Evolutionary conservation across 2,888 invertebrate species (phyloP).

Genomic region (Xylocampa areola): DNA sequence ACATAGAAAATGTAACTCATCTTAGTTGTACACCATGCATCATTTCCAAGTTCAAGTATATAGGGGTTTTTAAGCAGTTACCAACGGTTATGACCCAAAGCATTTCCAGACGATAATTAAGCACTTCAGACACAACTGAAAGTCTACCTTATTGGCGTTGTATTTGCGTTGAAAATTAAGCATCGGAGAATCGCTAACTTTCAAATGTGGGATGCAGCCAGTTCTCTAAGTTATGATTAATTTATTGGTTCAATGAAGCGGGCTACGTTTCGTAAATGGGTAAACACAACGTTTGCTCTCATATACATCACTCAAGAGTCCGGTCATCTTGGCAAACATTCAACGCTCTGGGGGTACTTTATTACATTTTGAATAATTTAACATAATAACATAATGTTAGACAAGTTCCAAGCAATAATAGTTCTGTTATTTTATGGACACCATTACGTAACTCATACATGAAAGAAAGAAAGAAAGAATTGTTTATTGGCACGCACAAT

Average conservation of each 20-base stretch:
- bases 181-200: slow-evolving; percentile 43
- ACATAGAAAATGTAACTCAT: slow-evolving; percentile 4
- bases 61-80: slow-evolving; percentile 55
- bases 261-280: slow-evolving; percentile 41
- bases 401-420: neutral
- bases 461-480: too few relatives aligned
- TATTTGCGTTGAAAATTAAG: slow-evolving; percentile 34
- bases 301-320: slow-evolving; percentile 25
- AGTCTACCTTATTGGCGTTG: neutral
- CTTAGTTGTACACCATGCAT: slow-evolving; percentile 40
- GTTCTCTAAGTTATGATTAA: slow-evolving; percentile 68
- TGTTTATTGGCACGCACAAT: too few relatives aligned
- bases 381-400: slow-evolving; percentile 6
- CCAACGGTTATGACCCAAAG: slow-evolving; percentile 61
- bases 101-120: slow-evolving; percentile 65
- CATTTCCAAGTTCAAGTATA: slow-evolving; percentile 50
- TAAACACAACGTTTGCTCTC: slow-evolving; percentile 27
- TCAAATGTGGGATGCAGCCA: slow-evolving; percentile 61
- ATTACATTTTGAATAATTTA: slow-evolving; percentile 32
- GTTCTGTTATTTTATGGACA: neutral
- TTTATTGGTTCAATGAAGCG: slow-evolving; percentile 62
- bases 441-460: too few relatives aligned
- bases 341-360: slow-evolving; percentile 6
- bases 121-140: slow-evolving; percentile 30
- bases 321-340: slow-evolving; percentile 37